A percentile compares a stretch with the other conserved stretches of the same genome.
phyloP scores from a whole-genome alignment of 2,113 vertebrate genomes.

The Forbesichthys papilliferus region DNA sequence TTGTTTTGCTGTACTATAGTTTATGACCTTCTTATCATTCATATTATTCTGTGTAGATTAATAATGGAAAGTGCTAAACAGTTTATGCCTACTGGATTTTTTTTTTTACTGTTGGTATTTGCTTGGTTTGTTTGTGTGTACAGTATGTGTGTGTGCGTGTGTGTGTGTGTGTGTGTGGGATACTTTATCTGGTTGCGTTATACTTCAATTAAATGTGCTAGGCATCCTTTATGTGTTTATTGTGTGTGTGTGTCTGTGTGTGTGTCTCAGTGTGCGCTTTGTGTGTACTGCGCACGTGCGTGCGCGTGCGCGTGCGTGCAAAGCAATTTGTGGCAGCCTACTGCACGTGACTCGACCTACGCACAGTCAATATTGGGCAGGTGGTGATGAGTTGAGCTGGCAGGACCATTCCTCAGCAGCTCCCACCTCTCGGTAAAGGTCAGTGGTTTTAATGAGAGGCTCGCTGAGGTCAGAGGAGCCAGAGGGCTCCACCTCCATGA shows the following conservation, averaged over 20 bases:
- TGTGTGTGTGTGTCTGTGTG: too few relatives aligned
- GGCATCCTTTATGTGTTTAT: too few relatives aligned
- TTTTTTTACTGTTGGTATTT: background rate
- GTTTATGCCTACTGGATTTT: background rate
- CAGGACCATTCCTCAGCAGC: conserved; percentile 12
- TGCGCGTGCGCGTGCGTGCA: too few relatives aligned
- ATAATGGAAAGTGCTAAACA: background rate
- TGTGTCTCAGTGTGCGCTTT: too few relatives aligned
- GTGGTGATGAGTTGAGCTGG: too few relatives aligned
- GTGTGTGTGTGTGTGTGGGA: background rate
- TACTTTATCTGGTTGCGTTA: too few relatives aligned
- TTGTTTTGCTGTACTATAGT: background rate
- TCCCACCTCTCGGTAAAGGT: conserved; percentile 56
- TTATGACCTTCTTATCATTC: background rate
- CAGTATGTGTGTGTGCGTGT: background rate
- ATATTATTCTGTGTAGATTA: background rate
- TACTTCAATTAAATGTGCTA: too few relatives aligned
- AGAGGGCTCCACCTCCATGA: conserved; percentile 48
- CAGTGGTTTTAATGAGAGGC: conserved; percentile 67
- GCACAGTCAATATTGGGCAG: too few relatives aligned
- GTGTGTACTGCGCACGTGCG: too few relatives aligned
- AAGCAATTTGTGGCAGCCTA: too few relatives aligned
- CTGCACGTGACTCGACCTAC: too few relatives aligned
- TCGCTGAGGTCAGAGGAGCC: conserved; percentile 46
- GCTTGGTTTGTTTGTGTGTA: conserved; percentile 1